Percentiles rank a stretch among this genome's conserved stretches.
phyloP scores from a whole-genome alignment of 2,888 invertebrate genomes.

The Osedax frankpressi region DNA sequence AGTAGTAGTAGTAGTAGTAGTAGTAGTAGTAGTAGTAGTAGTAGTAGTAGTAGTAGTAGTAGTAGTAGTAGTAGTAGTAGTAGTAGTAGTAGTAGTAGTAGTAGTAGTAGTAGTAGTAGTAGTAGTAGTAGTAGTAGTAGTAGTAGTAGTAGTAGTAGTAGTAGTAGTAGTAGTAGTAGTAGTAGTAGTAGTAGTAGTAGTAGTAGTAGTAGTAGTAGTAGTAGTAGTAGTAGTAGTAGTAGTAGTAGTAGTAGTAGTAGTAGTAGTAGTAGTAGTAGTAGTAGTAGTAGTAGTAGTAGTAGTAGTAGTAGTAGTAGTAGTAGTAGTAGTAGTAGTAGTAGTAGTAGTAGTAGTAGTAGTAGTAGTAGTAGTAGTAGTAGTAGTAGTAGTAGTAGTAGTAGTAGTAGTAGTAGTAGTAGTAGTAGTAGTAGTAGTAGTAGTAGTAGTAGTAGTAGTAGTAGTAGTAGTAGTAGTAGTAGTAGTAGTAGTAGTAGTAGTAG shows the following conservation, averaged over 20 bases:
- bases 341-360: conserved; percentile 15
- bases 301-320: conserved; percentile 21
- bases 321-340: conserved; percentile 20
- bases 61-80: conserved; percentile 16
- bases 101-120: conserved; percentile 18
- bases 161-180: conserved; percentile 17
- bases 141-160: conserved; percentile 21
- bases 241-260: conserved; percentile 21
- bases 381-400: conserved; percentile 20
- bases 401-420: conserved; percentile 15
- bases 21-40: conserved; percentile 22
- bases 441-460: conserved; percentile 21
- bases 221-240: conserved; percentile 17
- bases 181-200: conserved; percentile 20
- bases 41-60: conserved; percentile 19
- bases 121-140: conserved; percentile 19
- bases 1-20: conserved; percentile 15
- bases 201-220: conserved; percentile 20
- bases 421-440: conserved; percentile 21
- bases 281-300: conserved; percentile 16
- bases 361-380: conserved; percentile 22
- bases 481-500: conserved; percentile 16
- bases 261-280: conserved; percentile 20
- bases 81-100: conserved; percentile 21
- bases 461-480: conserved; percentile 17